Percentiles rank a stretch among this genome's conserved stretches.
phyloP scores from a whole-genome alignment of 2,113 vertebrate species.

The Tyrannus savana region DNA sequence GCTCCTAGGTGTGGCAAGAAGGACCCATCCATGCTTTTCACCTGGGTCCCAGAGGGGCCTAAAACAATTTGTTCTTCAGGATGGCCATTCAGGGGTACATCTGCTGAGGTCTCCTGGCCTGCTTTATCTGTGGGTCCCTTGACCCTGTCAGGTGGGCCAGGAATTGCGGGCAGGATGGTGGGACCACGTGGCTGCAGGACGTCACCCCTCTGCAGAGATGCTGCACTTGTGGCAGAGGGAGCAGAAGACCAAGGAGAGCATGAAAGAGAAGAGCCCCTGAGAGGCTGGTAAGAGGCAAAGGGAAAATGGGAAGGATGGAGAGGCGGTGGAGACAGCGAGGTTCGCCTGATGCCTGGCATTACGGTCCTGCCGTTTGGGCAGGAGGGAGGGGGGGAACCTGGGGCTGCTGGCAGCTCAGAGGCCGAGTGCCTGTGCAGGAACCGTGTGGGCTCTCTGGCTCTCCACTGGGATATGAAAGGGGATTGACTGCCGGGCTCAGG shows the following conservation, averaged over 20 bases:
- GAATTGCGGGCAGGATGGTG: constrained; percentile 76
- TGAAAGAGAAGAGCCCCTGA: constrained; percentile 74
- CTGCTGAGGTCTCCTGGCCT: constrained; percentile 52
- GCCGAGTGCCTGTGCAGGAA: constrained; percentile 78
- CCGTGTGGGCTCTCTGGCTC: constrained; percentile 51
- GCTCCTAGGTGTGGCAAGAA: constrained; percentile 75
- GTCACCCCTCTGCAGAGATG: constrained; percentile 72
- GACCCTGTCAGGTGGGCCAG: constrained; percentile 68
- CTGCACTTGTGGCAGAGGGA: constrained; percentile 64
- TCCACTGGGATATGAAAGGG: not conserved
- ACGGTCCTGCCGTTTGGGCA: constrained; percentile 73
- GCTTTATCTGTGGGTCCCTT: constrained; percentile 72
- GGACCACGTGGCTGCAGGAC: constrained; percentile 73
- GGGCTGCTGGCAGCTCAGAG: constrained; percentile 80
- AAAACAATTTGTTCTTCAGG: constrained; percentile 55
- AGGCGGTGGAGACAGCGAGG: constrained; percentile 80
- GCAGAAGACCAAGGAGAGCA: constrained; percentile 74
- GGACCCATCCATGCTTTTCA: constrained; percentile 45
- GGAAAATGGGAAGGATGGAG: constrained; percentile 77
- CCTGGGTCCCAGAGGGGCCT: constrained; percentile 57
- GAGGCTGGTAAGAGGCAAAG: constrained; percentile 20
- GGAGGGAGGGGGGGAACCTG: constrained; percentile 80
- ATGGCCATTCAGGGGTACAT: constrained; percentile 63
- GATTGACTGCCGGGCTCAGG: not conserved
- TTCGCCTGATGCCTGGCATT: constrained; percentile 76